These are phyloP conservation scores for Heliangelus exortis DNA, from an alignment of 2,797 vertebrate species.

Conservation along the genomic window DNA sequence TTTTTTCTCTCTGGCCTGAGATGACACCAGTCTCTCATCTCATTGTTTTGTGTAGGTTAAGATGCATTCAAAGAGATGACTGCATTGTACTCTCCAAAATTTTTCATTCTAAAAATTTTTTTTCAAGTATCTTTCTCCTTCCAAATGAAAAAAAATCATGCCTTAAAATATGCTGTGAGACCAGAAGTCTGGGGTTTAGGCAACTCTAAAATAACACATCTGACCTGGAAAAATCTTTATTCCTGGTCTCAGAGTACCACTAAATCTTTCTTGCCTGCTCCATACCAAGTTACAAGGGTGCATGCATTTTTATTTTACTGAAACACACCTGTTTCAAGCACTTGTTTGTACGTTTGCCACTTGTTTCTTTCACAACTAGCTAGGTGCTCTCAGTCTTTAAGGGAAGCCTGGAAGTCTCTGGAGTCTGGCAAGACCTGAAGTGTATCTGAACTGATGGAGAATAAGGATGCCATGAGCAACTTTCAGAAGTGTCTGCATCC, in stretches of 20 bases:
- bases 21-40: not conserved
- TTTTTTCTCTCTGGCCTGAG: not conserved
- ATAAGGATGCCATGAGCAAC: not conserved
- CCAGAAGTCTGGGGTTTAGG: not conserved
- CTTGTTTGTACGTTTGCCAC: not conserved
- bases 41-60: not conserved
- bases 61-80: not conserved
- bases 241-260: not conserved
- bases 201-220: conserved; percentile 1
- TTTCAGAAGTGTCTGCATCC: not conserved
- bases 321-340: not conserved
- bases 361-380: not conserved
- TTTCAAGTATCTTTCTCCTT: not conserved
- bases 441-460: not conserved
- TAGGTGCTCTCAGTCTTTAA: not conserved
- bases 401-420: not conserved
- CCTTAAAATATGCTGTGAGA: not conserved
- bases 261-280: not conserved
- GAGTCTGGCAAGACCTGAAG: not conserved
- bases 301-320: not conserved
- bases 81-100: not conserved
- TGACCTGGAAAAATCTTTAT: not conserved
- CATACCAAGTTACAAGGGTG: not conserved
- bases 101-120: not conserved
- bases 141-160: not conserved